Conservation (phyloP, 2,888 invertebrate species). For the Hecatera dysodea region DNA sequence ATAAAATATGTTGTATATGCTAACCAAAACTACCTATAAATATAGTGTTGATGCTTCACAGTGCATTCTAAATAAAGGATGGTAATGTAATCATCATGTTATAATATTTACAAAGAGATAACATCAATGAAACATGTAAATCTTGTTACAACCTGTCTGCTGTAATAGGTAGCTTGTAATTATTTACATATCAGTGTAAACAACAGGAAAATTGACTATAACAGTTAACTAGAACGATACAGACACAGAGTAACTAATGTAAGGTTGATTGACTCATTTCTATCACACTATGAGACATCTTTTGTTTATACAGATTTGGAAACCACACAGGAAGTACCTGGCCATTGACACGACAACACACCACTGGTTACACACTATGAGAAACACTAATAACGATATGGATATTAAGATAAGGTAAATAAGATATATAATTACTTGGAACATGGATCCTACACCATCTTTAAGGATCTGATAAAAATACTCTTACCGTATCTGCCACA, state of each 20-base stretch:
- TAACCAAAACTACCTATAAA: slow-evolving; percentile 17
- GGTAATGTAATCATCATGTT: slow-evolving; percentile 26
- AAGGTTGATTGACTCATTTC: slow-evolving; percentile 51
- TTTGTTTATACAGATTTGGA: slow-evolving; percentile 74
- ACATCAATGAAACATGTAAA: slow-evolving; percentile 27
- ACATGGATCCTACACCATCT: slow-evolving; percentile 62
- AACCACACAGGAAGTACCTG: slow-evolving; percentile 61
- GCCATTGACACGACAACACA: slow-evolving; percentile 59
- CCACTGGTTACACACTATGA: slow-evolving; percentile 40
- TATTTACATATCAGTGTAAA: slow-evolving; percentile 51
- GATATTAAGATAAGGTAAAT: slow-evolving; percentile 66
- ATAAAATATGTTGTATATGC: not conserved
- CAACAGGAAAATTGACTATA: slow-evolving; percentile 41
- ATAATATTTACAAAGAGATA: slow-evolving; percentile 51
- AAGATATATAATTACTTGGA: slow-evolving; percentile 61
- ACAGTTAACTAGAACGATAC: slow-evolving; percentile 20
- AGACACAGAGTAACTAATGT: slow-evolving; percentile 31
- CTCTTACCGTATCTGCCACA: slow-evolving; percentile 61
- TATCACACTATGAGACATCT: slow-evolving; percentile 54
- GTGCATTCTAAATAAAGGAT: slow-evolving; percentile 9
- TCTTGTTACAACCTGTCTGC: slow-evolving; percentile 11
- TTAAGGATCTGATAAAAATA: slow-evolving; percentile 51
- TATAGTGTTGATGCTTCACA: slow-evolving; percentile 13
- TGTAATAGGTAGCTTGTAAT: slow-evolving; percentile 1
- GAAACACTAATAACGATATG: slow-evolving; percentile 52